Base-by-base conservation (phyloP, 2,113 vertebrate species). In the Rhynchomys soricoides region DNA sequence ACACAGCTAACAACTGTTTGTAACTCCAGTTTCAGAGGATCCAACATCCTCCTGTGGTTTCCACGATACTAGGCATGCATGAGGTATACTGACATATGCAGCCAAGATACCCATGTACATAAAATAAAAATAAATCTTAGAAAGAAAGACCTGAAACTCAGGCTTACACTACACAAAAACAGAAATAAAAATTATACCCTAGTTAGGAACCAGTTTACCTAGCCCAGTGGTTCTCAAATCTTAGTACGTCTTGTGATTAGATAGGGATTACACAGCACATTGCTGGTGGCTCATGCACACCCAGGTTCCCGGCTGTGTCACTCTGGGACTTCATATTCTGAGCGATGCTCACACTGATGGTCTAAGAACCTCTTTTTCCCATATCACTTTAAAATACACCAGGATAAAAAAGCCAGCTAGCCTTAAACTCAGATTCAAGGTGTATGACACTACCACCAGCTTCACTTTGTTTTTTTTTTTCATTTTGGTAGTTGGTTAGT, bases 181-280 rank as follows among this genome's bases (percentile, higher is more conserved):
- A 81, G 59, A 95, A 95, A 91, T 40, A 55, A 59, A 82, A 59
- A 40, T 59, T 59, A 59, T n/a, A 82, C 37, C 50, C 29, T 22
- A 45, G 50, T 86, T 82, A 89, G 31, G 77, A 95, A 92, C 74
- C 50, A 95, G 95, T 78, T 93, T 89, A 73, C 68, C 92, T 77
- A 73, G 55, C 92, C 48, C 15, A 96, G 31, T 71, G 16, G 79
- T 40, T 93, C 52, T 82, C 66, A 94, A 89, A 95, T 70, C 89
- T 93, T 86, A 94, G 92, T 55, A 89, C 15, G 3, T 71, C n/a
- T 71, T 71, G 6, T 71, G 78, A 95, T 90, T 70, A 95, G 52
- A 6, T 89, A 16, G 55, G 70, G n/a, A 86, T 62, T 70, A 83
- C 40, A 70, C 93, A 92, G 88, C 74, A 93, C 62, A 79, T 37